phyloP scores from a whole-genome alignment of 2,113 vertebrate species.

The Saccopteryx bilineata region DNA sequence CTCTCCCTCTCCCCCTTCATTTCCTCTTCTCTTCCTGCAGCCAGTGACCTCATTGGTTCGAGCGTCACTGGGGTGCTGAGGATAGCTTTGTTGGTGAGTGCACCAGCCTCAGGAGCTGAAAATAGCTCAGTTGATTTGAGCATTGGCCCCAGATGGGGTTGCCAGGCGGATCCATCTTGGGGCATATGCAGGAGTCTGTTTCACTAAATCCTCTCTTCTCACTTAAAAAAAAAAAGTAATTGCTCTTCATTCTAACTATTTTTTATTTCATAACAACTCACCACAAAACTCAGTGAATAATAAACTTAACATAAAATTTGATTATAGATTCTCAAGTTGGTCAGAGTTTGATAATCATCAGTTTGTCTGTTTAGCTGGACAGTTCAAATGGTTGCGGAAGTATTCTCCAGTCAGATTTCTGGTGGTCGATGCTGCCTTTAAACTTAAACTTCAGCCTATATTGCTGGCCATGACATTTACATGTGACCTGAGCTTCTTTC shows the following conservation, averaged over 20 bases:
- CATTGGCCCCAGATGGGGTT: too few species aligned
- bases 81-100: too few species aligned
- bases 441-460: not conserved
- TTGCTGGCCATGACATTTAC: not conserved
- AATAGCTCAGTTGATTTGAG: too few species aligned
- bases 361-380: not conserved
- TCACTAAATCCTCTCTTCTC: too few species aligned
- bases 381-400: not conserved
- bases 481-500: not conserved
- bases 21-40: too few species aligned
- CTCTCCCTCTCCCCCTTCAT: too few species aligned
- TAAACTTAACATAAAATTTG: not conserved
- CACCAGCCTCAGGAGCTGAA: too few species aligned
- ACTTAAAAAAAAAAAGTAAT: not conserved
- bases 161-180: too few species aligned
- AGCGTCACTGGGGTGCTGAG: too few species aligned
- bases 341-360: not conserved
- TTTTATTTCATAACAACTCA: not conserved
- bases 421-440: not conserved
- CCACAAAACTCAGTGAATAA: not conserved
- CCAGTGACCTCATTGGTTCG: too few species aligned
- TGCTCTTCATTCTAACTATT: not conserved
- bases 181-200: too few species aligned
- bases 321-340: not conserved
- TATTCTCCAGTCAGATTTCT: not conserved